A percentile compares a stretch with the other conserved stretches of the same genome.
Conservation (phyloP, 2,113 vertebrate species). For the Dascyllus trimaculatus region DNA sequence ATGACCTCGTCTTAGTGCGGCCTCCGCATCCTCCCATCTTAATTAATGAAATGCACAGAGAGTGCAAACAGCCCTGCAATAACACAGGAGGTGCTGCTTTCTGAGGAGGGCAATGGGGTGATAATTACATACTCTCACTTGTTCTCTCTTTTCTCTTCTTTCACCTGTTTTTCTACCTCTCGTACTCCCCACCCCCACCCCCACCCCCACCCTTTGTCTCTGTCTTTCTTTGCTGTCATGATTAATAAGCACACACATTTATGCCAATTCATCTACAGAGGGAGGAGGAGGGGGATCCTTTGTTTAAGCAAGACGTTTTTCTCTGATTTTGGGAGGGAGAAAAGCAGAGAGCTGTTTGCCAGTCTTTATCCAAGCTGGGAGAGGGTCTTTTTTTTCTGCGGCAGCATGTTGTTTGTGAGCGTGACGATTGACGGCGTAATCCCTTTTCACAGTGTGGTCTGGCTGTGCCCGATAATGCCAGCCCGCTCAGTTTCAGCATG, state of each 20-base stretch:
- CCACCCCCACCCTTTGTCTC: constrained; percentile 43
- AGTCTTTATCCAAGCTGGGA: constrained; percentile 77
- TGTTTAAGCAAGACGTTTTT: constrained; percentile 75
- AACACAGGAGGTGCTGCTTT: constrained; percentile 75
- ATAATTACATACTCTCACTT: constrained; percentile 72
- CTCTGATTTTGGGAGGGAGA: constrained; percentile 67
- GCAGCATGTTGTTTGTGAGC: constrained; percentile 80
- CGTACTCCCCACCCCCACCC: background rate
- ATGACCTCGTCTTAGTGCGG: constrained; percentile 73
- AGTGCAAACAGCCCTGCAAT: constrained; percentile 77
- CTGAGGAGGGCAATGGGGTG: constrained; percentile 62
- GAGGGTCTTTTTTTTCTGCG: constrained; percentile 60
- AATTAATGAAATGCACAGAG: constrained; percentile 79
- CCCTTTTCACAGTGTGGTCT: constrained; percentile 85
- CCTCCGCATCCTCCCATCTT: constrained; percentile 72
- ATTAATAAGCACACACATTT: constrained; percentile 75
- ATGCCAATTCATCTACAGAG: constrained; percentile 73
- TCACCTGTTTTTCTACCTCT: constrained; percentile 47
- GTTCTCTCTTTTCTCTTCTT: constrained; percentile 38
- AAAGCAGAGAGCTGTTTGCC: constrained; percentile 67
- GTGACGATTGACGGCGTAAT: constrained; percentile 84
- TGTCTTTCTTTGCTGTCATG: constrained; percentile 58
- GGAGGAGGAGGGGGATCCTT: constrained; percentile 49
- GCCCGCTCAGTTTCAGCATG: constrained; percentile 79
- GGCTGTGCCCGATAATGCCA: constrained; percentile 85